Evolutionary conservation across 1,140 invertebrate genomes (phyloP).

Genomic region (Drosophila bocqueti): DNA sequence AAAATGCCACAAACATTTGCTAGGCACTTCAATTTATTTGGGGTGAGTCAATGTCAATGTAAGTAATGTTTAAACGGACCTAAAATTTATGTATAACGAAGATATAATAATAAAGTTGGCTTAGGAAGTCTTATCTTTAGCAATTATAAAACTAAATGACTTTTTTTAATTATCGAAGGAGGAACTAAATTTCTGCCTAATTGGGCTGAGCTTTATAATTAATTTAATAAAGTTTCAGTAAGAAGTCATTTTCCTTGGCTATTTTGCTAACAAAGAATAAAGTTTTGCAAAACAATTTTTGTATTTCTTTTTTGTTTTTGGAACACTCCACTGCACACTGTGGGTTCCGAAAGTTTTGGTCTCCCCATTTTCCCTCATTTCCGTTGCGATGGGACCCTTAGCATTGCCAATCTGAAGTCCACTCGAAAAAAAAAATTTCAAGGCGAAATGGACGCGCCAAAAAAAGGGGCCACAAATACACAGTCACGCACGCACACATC

Average conservation of each 20-base stretch:
- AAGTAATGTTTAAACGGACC: background rate
- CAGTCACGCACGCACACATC: conserved; percentile 33
- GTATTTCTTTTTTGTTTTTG: background rate
- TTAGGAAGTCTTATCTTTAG: background rate
- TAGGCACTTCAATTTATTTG: background rate
- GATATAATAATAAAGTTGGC: too few relatives aligned
- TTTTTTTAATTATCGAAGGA: background rate
- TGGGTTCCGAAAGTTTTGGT: conserved; percentile 14
- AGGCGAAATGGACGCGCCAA: conserved; percentile 79
- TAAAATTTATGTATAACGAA: too few relatives aligned
- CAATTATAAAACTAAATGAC: background rate
- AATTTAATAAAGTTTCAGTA: conserved; percentile 32
- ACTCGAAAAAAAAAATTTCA: conserved; percentile 69
- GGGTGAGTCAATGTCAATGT: background rate
- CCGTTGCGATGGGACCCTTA: conserved; percentile 16
- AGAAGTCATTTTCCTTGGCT: conserved; percentile 30
- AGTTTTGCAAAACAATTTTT: conserved; percentile 36
- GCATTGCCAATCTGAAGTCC: conserved; percentile 66
- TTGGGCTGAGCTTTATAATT: conserved; percentile 36
- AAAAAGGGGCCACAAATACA: conserved; percentile 61
- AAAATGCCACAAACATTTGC: conserved; percentile 16
- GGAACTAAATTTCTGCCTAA: conserved; percentile 11
- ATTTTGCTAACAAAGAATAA: conserved; percentile 29
- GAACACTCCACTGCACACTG: conserved; percentile 38
- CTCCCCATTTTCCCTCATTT: conserved; percentile 16